Evolutionary conservation across 2,888 invertebrate genomes (phyloP), one percentile per base, ranked within the genome.

Genomic region (Aleiodes testaceus): DNA sequence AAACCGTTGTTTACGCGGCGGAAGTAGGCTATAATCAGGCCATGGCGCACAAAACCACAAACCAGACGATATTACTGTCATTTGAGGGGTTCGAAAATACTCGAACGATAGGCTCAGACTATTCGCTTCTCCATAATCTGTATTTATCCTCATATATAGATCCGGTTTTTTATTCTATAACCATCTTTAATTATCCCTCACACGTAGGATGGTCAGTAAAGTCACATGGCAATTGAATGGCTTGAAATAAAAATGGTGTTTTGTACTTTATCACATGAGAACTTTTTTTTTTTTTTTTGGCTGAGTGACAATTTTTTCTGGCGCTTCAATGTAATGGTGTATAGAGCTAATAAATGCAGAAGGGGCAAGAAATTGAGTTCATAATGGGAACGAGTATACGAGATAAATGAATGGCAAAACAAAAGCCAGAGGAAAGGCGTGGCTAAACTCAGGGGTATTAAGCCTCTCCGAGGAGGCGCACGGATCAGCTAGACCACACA

Each of bases 331-430:
- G 1, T 36, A 11, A 36, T 36, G 9, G 36, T 11, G 6, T 16
- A 9, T 9, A 20, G 20, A 11, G 12, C 1, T 42, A 44, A n/a
- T 42, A 63, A 63, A 16, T 14, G 66, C 22, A 50, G 72, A 26
- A 49, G 63, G 67, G 65, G 66, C 45, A 66, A 70, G 74, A 36
- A 26, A 59, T 59, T 42, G 36, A 59, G 59, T 55, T 36, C 36
- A 36, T 36, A 36, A 26, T 30, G 30, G 49, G 14, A 49, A 47
- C 42, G 69, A 70, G 45, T 49, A 30, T 42, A 16, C 22, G 81
- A 85, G 86, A 85, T 84, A 85, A 86, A 87, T 87, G 86, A 85
- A 86, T 81, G 83, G 81, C 83, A 82, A 86, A 86, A 87, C 86
- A 87, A 86, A 86, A 83, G 84, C 77, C 75, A 73, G 70, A 61